Evolutionary conservation across 2,888 invertebrate species (phyloP).

Genomic region (Nematopogon swammerdamellus): DNA sequence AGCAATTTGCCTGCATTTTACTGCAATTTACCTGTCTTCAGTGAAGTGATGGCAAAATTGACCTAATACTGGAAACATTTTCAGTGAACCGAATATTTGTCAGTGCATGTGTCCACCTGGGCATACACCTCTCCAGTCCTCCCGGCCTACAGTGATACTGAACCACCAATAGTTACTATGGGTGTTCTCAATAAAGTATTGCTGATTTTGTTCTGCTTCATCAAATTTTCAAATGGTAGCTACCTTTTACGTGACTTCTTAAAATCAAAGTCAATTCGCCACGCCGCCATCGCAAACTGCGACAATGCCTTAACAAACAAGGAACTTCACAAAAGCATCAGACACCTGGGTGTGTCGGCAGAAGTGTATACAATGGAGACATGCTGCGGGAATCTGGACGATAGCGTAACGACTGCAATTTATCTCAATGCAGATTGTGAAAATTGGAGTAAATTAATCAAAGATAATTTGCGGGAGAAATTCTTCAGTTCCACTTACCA

Average conservation of each 20-base stretch:
- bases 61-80: no score
- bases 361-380: neutral
- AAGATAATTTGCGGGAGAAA: constrained; percentile 11
- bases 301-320: neutral
- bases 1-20: no score
- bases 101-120: no score
- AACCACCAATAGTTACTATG: no score
- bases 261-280: neutral
- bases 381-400: neutral
- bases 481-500: constrained; percentile 24
- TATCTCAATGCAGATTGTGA: constrained; percentile 26
- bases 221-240: neutral
- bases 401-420: constrained; percentile 20
- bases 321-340: neutral
- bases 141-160: no score
- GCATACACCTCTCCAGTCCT: no score
- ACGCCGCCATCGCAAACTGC: neutral
- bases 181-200: no score
- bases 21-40: no score
- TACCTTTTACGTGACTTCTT: neutral
- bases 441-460: constrained; percentile 22
- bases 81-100: no score
- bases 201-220: no score
- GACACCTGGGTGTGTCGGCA: neutral
- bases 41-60: no score